phyloP scores from a whole-genome alignment of 2,113 vertebrate species.

The Salvelinus namaycush region DNA sequence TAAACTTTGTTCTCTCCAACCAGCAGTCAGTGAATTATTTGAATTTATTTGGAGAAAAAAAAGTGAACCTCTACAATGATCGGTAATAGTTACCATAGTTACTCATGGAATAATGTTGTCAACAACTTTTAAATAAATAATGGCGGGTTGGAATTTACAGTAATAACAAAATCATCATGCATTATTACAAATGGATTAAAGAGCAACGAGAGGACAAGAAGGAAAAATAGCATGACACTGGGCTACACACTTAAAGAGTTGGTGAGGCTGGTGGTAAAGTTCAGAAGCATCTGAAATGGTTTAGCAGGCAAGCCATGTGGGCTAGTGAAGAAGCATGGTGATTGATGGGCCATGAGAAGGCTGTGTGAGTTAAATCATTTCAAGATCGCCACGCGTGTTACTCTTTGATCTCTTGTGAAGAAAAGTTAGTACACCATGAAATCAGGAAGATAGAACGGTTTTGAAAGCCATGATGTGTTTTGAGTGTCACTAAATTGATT shows the following conservation, averaged over 20 bases:
- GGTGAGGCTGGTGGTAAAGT: conserved; percentile 37
- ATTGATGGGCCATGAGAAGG: conserved; percentile 5
- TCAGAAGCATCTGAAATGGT: conserved; percentile 9
- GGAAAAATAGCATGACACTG: not conserved
- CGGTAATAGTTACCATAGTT: not conserved
- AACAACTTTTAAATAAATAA: not conserved
- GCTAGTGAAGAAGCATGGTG: not conserved
- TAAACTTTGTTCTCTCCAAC: not conserved
- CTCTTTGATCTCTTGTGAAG: too few relatives aligned
- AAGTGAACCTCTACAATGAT: too few relatives aligned
- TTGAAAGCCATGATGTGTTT: too few relatives aligned
- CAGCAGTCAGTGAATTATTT: not conserved
- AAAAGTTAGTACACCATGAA: too few relatives aligned
- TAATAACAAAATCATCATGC: not conserved
- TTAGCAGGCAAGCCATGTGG: conserved; percentile 14
- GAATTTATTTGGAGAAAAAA: too few relatives aligned
- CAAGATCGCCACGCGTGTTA: too few relatives aligned
- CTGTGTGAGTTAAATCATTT: too few relatives aligned
- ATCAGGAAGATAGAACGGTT: too few relatives aligned
- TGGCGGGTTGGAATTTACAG: not conserved
- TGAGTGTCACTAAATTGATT: too few relatives aligned
- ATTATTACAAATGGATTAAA: conserved; percentile 7
- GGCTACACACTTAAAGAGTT: conserved; percentile 24
- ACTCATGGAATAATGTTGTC: not conserved
- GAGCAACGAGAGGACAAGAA: conserved; percentile 4